Evolutionary conservation across 2,888 invertebrate species (phyloP).

Genomic region (Clunio marinus): DNA sequence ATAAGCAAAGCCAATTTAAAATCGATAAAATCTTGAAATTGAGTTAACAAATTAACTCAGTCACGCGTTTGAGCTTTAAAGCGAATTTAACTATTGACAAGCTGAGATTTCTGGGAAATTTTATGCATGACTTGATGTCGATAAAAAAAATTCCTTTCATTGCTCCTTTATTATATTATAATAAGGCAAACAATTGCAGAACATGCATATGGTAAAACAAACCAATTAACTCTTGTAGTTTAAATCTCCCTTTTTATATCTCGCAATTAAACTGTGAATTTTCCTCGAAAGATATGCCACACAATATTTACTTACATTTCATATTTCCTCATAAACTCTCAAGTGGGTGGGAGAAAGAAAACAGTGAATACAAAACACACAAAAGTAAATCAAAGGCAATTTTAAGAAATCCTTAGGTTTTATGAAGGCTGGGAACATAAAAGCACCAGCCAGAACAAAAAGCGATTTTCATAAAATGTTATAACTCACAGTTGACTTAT

Average conservation of each 20-base stretch:
- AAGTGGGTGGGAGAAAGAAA: too few species aligned
- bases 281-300: not conserved
- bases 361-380: too few species aligned
- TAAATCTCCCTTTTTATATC: too few species aligned
- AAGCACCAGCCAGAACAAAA: not conserved
- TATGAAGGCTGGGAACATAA: not conserved
- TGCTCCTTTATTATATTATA: too few species aligned
- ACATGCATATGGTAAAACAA: too few species aligned
- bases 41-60: conserved; percentile 14
- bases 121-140: not conserved
- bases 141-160: not conserved
- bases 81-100: conserved; percentile 12
- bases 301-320: too few species aligned
- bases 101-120: not conserved
- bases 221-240: too few species aligned
- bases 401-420: conserved; percentile 4
- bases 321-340: too few species aligned
- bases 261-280: too few species aligned
- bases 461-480: conserved; percentile 30
- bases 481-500: not conserved
- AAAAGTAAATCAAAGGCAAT: conserved; percentile 35
- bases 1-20: too few species aligned
- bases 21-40: too few species aligned
- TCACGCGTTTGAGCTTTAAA: conserved; percentile 11
- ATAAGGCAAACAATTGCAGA: too few species aligned